phyloP scores from a whole-genome alignment of 2,113 vertebrate genomes.

The Stigmatopora argus region DNA sequence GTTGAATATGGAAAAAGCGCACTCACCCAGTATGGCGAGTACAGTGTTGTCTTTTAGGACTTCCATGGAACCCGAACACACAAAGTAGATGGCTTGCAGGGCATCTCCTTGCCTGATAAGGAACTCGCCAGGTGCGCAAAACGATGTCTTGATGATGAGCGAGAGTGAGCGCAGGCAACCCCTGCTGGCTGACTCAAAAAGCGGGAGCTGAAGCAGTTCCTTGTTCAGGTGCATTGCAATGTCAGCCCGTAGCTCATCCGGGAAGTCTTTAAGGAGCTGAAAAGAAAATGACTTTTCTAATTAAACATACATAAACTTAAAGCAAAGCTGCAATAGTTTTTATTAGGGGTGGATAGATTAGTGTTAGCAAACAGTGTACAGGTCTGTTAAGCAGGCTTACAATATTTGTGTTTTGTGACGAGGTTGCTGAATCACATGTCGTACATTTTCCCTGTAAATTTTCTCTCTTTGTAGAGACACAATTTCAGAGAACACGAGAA shows the following conservation, averaged over 20 bases:
- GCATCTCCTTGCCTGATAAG: conserved; percentile 74
- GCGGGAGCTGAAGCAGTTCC: conserved; percentile 71
- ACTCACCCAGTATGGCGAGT: conserved; percentile 69
- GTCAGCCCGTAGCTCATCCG: conserved; percentile 71
- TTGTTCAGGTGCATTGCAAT: conserved; percentile 75
- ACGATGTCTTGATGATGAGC: conserved; percentile 74
- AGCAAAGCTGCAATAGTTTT: background rate
- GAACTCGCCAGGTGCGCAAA: conserved; percentile 73
- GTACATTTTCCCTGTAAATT: no score
- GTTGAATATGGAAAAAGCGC: background rate
- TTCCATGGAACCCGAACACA: conserved; percentile 75
- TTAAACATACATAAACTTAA: background rate
- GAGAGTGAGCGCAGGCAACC: conserved; percentile 74
- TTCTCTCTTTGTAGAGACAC: no score
- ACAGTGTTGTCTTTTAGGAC: conserved; percentile 74
- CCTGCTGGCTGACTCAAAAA: conserved; percentile 73
- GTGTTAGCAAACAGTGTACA: background rate
- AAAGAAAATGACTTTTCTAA: background rate
- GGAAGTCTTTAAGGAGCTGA: conserved; percentile 73
- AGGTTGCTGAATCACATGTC: no score
- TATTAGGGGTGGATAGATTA: background rate
- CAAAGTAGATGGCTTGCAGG: conserved; percentile 75
- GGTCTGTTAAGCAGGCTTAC: no score
- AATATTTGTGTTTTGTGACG: no score
- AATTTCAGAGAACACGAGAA: no score